Evolutionary conservation across 2,797 vertebrate species (phyloP).

Genomic region (Hippopotamyrus pictus): DNA sequence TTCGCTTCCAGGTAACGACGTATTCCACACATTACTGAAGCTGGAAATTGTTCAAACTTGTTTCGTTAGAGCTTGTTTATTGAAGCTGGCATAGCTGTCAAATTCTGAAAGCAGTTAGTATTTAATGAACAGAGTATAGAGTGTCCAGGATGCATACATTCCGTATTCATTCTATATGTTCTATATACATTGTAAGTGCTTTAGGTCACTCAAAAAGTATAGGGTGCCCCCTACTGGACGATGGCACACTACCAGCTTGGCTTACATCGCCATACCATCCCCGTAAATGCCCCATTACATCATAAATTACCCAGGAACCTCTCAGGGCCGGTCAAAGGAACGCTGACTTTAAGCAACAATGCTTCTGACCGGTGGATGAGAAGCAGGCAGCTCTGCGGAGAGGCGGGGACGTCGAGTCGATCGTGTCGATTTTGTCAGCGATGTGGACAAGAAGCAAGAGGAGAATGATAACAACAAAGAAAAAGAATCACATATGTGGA

Average conservation of each 20-base stretch:
- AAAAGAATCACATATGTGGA: conserved; percentile 24
- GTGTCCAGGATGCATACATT: not conserved
- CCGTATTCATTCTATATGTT: not conserved
- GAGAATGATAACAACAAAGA: conserved; percentile 30
- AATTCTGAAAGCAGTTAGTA: not conserved
- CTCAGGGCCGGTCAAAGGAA: not conserved
- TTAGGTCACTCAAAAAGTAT: conserved; percentile 57
- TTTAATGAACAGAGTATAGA: not conserved
- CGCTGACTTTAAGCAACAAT: not conserved
- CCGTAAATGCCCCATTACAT: not conserved
- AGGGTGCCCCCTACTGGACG: conserved; percentile 69
- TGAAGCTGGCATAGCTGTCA: not conserved
- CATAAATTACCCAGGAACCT: not conserved
- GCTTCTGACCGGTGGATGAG: not conserved
- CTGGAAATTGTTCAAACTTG: not conserved
- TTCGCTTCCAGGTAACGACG: not conserved
- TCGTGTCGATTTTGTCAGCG: conserved; percentile 26
- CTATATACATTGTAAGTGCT: conserved; percentile 11
- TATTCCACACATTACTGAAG: not conserved
- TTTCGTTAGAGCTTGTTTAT: not conserved
- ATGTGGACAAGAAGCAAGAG: conserved; percentile 36
- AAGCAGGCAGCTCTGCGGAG: not conserved
- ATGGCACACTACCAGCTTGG: conserved; percentile 43
- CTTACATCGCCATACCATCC: conserved; percentile 14
- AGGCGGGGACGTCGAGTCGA: not conserved